A percentile compares a stretch with the other conserved stretches of the same genome.
phyloP scores from a whole-genome alignment of 2,113 vertebrate genomes.

The Chamaea fasciata region DNA sequence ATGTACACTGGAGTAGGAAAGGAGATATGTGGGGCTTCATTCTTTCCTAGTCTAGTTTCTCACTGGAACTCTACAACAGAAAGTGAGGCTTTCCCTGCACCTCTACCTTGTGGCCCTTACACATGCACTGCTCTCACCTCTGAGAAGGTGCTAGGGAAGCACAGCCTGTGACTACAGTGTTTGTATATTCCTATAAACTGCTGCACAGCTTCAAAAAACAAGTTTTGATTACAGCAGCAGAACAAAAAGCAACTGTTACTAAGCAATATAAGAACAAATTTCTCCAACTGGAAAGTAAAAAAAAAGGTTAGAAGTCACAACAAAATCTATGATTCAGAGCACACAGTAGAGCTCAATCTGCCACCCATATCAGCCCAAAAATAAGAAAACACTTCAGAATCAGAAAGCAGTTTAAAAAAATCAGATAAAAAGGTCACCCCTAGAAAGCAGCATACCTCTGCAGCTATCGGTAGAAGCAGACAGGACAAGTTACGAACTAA shows the following conservation, averaged over 20 bases:
- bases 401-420: neutral
- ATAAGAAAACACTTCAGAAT: neutral
- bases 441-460: neutral
- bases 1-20: neutral
- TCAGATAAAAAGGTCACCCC: neutral
- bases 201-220: neutral
- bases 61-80: neutral
- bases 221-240: neutral
- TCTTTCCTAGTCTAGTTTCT: neutral
- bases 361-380: neutral
- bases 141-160: neutral
- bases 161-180: neutral
- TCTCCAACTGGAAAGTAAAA: neutral
- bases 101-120: neutral
- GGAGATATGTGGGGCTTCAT: neutral
- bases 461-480: neutral
- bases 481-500: neutral
- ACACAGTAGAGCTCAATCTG: neutral
- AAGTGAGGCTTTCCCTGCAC: neutral
- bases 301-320: neutral
- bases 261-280: neutral
- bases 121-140: neutral
- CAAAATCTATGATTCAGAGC: neutral
- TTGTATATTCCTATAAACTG: neutral
- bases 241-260: neutral